A percentile compares a stretch with the other conserved stretches of the same genome.
Conservation (phyloP, 2,113 vertebrate species). For the Lepidothrix coronata region DNA sequence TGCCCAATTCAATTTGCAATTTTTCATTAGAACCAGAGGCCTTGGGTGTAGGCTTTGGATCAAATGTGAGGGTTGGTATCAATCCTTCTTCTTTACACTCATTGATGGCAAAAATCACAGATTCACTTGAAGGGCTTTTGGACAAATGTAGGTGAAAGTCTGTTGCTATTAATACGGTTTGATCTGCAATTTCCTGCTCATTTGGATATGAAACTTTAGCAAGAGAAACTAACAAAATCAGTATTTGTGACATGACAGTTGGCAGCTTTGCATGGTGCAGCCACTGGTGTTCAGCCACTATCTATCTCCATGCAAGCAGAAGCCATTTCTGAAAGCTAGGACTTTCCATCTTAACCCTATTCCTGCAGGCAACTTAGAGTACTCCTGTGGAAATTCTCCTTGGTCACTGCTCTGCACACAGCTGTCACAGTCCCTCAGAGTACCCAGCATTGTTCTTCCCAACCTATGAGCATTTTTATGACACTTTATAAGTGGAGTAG, state of each 20-base stretch:
- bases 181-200: background rate
- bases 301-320: background rate
- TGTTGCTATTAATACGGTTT: background rate
- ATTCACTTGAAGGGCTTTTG: background rate
- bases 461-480: background rate
- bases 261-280: background rate
- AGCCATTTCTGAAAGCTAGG: background rate
- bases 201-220: background rate
- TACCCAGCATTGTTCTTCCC: background rate
- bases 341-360: background rate
- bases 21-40: background rate
- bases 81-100: background rate
- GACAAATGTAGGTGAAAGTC: background rate
- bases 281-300: background rate
- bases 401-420: background rate
- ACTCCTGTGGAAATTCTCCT: background rate
- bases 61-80: background rate
- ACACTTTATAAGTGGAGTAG: background rate
- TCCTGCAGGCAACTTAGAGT: background rate
- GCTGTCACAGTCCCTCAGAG: background rate
- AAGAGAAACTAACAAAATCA: background rate
- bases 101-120: background rate
- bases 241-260: background rate
- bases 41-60: background rate
- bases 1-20: background rate